Evolutionary conservation across 2,888 invertebrate genomes (phyloP), one percentile per base, ranked within the genome.

Genomic region (Epinotia ramella): DNA sequence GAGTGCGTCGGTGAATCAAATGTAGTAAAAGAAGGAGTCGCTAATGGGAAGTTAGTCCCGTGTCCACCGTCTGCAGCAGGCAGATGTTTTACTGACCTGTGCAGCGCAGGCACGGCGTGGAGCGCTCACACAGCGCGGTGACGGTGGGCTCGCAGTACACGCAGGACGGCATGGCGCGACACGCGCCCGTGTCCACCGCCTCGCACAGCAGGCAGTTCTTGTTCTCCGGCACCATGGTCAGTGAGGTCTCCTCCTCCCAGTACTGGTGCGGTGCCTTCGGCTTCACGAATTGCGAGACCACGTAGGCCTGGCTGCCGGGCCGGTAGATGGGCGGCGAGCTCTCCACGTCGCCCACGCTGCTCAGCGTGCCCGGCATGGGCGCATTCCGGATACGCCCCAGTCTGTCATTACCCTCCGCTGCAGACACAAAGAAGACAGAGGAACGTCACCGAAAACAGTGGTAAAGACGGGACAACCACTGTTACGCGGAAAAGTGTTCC

Each of bases 151-250:
- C 94, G 80, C 94, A 94, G 84, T 89, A 91, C 6, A 94, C 92
- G 73, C 94, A 94, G 0, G 92, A 92, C 0, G 94, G 94, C 93
- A 93, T 93, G 3, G 93, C 87, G 1, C 90, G 82, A 73, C 94
- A 94, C 0, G 92, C 92, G 0, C 94, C 94, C 0, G 93, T 89
- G 84, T 94, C 94, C 80, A 89, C 88, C 9, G 84, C 79, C 86
- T 94, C 94, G 57, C 94, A 94, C 46, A 94, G 84, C 78, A 94
- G 79, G 77, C 94, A 94, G 87, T 94, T 94, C 83, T 90, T 89
- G 80, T 90, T 92, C 84, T 94, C 93, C 0, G 93, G 90, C 1
- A 88, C 81, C 18, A 91, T 81, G 46, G 89, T 88, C 62, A 89
- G 81, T 0, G 92, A 89, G 0, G 92, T 93, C 82, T 93, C 92